These are phyloP conservation scores for Limnephilus marmoratus DNA, from an alignment of 2,888 invertebrate genomes.

Conservation along the genomic window DNA sequence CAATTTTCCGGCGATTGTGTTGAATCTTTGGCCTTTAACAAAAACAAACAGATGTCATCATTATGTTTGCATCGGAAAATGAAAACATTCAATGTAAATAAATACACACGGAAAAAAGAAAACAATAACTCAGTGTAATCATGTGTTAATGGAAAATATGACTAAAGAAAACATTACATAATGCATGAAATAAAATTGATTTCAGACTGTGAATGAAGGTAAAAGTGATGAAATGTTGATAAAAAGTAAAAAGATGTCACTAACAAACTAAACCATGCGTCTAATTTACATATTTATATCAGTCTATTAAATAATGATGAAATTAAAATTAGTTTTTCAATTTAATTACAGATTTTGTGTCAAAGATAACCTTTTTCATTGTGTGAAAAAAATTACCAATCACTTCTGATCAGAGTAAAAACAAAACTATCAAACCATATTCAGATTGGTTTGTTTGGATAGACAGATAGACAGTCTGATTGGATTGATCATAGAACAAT, in stretches of 20 bases:
- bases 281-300: background rate
- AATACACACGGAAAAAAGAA: background rate
- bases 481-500: background rate
- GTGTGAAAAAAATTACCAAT: too few relatives aligned
- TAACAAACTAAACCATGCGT: conserved; percentile 27
- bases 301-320: background rate
- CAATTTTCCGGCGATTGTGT: background rate
- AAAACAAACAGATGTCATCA: conserved; percentile 21
- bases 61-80: background rate
- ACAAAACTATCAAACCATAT: background rate
- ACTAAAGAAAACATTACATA: background rate
- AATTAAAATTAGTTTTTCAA: background rate
- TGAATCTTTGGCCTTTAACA: conserved; percentile 25
- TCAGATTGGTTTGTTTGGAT: too few relatives aligned
- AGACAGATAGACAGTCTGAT: too few relatives aligned
- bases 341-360: background rate
- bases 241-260: background rate
- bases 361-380: background rate
- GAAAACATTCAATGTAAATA: conserved; percentile 1
- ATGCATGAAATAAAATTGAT: background rate
- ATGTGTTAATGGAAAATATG: background rate
- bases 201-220: background rate
- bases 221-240: background rate
- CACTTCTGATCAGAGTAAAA: too few relatives aligned
- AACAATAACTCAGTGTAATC: background rate